Evolutionary conservation across 2,888 invertebrate species (phyloP), one percentile per base, ranked within the genome.

Genomic region (Isoperla grammatica): DNA sequence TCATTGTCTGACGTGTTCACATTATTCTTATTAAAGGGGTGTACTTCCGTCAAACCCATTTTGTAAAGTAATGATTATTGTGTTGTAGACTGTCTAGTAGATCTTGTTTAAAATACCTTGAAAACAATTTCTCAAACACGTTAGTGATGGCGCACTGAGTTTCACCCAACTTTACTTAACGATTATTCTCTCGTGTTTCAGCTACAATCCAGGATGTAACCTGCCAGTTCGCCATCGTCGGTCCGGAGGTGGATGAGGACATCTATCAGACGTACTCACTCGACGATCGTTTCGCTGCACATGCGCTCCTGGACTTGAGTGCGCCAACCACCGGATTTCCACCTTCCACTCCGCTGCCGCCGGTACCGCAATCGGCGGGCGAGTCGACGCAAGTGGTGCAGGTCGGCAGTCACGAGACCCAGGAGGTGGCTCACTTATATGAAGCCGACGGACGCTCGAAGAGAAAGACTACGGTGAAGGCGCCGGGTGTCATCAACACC

Each of bases 391-490:
- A 29, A 8, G 29, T 29, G 8, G 5, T 29, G 29, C 29, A 8
- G 5, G 50, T 57, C 54, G 57, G 66, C 65, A 68, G 71, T 70
- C 8, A 63, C 59, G 71, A 76, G 13, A 78, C 81, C 40, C 89
- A 90, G 71, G 91, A 91, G 2, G 85, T 91, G 64, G 90, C 91
- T 12, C 92, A 92, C 74, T 91, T 91, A 19, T 91, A 92, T 75
- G 91, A 92, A 72, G 90, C 91, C n/a, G 91, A 92, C 69, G 91
- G 92, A 0, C 81, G 91, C 42, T 90, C 90, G n/a, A 91, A 91
- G 71, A 79, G 86, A n/a, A 83, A 83, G 68, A 79, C 75, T 67
- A 76, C 78, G 62, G 76, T 77, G 13, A 40, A 42, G 22, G 19
- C 60, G 0, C 23, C 56, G 1, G 59, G 46, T n/a, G 73, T 73